Percentiles rank a stretch among this genome's conserved stretches.
Evolutionary conservation across 2,113 vertebrate species (phyloP).

Genomic region (Malurus cyaneus): DNA sequence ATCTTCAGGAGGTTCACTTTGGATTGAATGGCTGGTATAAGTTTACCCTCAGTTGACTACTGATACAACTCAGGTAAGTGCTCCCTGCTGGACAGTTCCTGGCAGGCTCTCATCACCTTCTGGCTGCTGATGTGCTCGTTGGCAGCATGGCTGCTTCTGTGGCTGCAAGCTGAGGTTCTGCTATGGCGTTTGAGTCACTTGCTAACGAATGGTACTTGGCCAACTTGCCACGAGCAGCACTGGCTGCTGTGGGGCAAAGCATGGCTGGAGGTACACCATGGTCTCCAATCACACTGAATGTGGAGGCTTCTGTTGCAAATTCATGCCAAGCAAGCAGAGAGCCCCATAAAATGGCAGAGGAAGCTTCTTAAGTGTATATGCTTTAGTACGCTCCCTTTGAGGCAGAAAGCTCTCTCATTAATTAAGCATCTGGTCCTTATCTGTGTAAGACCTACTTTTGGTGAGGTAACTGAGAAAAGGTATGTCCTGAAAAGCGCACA

Average conservation of each 20-base stretch:
- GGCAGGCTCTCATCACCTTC: not conserved
- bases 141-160: accelerated
- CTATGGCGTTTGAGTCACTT: not conserved
- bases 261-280: not conserved
- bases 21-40: not conserved
- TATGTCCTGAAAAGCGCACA: not conserved
- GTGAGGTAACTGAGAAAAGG: not conserved
- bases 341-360: not conserved
- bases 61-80: not conserved
- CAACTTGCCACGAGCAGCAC: accelerated
- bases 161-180: not conserved
- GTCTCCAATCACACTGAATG: not conserved
- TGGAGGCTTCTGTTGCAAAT: not conserved
- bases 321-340: not conserved
- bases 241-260: not conserved
- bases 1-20: not conserved
- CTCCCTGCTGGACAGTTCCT: not conserved
- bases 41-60: not conserved
- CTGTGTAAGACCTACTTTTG: not conserved
- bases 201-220: not conserved
- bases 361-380: accelerated
- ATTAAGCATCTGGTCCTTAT: not conserved
- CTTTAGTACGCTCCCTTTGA: not conserved
- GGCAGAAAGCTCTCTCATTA: not conserved
- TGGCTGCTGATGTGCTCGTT: not conserved